Conservation (phyloP, 2,113 vertebrate genomes). For the Hypomesus transpacificus region DNA sequence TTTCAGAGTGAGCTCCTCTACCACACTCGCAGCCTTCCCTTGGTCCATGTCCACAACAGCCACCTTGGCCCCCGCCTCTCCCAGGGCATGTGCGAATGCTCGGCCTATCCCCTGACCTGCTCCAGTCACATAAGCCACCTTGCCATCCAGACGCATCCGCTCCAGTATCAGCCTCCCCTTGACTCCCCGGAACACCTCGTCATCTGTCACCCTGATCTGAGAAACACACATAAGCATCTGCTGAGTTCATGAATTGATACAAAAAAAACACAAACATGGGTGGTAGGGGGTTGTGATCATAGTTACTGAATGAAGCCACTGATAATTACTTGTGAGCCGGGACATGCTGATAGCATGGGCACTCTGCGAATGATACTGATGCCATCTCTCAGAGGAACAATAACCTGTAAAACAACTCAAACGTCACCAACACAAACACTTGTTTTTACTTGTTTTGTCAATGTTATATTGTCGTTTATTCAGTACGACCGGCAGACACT, state of each 20-base stretch:
- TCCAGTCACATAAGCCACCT: slow-evolving; percentile 74
- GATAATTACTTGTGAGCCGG: slow-evolving; percentile 38
- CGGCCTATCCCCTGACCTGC: slow-evolving; percentile 78
- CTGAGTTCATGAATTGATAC: neutral
- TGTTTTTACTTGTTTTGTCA: too few species aligned
- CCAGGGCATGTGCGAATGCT: slow-evolving; percentile 73
- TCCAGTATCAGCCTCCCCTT: slow-evolving; percentile 62
- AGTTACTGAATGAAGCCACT: neutral
- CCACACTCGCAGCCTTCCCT: slow-evolving; percentile 70
- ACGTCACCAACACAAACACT: neutral
- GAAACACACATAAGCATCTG: neutral
- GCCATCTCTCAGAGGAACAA: slow-evolving; percentile 73
- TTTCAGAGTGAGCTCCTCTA: slow-evolving; percentile 72
- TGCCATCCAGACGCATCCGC: slow-evolving; percentile 70
- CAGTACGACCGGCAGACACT: too few species aligned
- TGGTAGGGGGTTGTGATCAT: neutral
- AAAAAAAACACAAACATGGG: neutral
- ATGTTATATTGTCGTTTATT: too few species aligned
- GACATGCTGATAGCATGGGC: slow-evolving; percentile 18
- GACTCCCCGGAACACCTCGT: slow-evolving; percentile 72
- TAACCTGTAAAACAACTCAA: slow-evolving; percentile 59
- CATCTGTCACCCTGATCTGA: slow-evolving; percentile 52
- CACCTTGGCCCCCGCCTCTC: slow-evolving; percentile 77
- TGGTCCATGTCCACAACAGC: slow-evolving; percentile 71
- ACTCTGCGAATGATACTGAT: slow-evolving; percentile 70